Evolutionary conservation across 2,113 vertebrate genomes (phyloP), one percentile per base, ranked within the genome.

Genomic region (Caracal caracal): DNA sequence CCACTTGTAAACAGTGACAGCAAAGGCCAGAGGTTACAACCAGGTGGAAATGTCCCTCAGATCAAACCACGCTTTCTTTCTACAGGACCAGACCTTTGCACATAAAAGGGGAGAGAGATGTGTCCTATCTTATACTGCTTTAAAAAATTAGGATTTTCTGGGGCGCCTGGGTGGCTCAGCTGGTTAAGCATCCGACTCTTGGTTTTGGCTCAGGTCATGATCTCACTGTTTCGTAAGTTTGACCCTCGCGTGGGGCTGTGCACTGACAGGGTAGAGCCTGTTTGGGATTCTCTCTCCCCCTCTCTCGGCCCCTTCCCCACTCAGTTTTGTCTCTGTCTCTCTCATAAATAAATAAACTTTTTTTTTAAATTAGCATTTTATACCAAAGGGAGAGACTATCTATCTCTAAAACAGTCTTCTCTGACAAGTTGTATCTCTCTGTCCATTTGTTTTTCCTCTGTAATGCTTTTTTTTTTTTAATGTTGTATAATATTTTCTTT

Each of bases 181-280:
- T 59, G 17, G 56, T 22, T 59, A 56, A 19, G 19, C 6, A 20
- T 9, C 56, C 20, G 20, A 24, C 56, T 24, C 56, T 59, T 9
- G 56, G 56, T 59, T 59, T 59, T 3, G 20, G 20, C 56, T 59
- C 56, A 59, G 56, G 56, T 59, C 20, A 9, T 24, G 56, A 59
- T 59, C 56, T 59, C 20, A 59, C 7, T 1, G 20, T 59, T 59
- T 59, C 20, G 0, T 59, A 20, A 59, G 56, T 59, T 3, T 6
- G 56, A 59, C 7, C 20, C 56, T 20, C 20, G 7, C 0, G 0
- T 9, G 6, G 20, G 20, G 56, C 56, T 59, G 0, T 9, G 56
- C 20, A 8, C 56, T 59, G 56, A 20, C 56, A 59, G 20, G 1
- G 19, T 8, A 2, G 7, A 22, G 56, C 56, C 20, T 59, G 56